phyloP scores from a whole-genome alignment of 2,888 invertebrate genomes.

The Anthophora plumipes region DNA sequence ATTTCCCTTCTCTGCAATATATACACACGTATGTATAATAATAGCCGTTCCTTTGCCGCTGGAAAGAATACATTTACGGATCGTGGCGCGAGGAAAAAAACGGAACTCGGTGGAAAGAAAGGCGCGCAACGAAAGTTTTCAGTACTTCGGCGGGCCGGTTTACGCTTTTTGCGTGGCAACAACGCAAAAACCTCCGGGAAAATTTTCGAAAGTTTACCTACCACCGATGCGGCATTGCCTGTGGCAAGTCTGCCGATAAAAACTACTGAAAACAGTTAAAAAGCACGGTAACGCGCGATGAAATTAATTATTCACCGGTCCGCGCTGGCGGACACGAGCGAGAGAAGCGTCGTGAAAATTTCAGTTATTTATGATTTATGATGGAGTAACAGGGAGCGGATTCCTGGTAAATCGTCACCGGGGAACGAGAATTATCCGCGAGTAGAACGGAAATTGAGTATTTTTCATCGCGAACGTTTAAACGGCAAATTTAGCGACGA shows the following conservation, averaged over 20 bases:
- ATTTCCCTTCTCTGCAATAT: no score
- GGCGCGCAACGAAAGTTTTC: conserved; percentile 33
- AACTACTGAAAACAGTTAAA: conserved; percentile 20
- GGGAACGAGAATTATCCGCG: conserved; percentile 9
- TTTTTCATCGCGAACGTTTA: conserved; percentile 2
- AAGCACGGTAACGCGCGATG: conserved; percentile 12
- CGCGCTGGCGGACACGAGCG: background rate
- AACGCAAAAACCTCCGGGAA: conserved; percentile 28
- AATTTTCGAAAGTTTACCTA: conserved; percentile 54
- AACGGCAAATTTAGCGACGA: conserved; percentile 32
- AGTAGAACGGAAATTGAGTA: background rate
- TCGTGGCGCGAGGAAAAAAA: background rate
- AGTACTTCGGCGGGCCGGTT: conserved; percentile 24
- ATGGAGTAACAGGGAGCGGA: background rate
- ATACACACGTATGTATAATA: no score
- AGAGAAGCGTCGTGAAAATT: conserved; percentile 12
- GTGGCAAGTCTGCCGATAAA: conserved; percentile 35
- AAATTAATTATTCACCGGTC: conserved; percentile 25
- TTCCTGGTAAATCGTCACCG: background rate
- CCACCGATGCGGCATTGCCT: background rate
- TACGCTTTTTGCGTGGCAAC: conserved; percentile 44
- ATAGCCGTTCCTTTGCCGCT: background rate
- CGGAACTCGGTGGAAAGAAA: conserved; percentile 10
- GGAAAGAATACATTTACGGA: conserved; percentile 19
- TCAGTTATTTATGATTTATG: conserved; percentile 19